Evolutionary conservation across 2,797 vertebrate species (phyloP).

Genomic region (Takifugu rubripes): DNA sequence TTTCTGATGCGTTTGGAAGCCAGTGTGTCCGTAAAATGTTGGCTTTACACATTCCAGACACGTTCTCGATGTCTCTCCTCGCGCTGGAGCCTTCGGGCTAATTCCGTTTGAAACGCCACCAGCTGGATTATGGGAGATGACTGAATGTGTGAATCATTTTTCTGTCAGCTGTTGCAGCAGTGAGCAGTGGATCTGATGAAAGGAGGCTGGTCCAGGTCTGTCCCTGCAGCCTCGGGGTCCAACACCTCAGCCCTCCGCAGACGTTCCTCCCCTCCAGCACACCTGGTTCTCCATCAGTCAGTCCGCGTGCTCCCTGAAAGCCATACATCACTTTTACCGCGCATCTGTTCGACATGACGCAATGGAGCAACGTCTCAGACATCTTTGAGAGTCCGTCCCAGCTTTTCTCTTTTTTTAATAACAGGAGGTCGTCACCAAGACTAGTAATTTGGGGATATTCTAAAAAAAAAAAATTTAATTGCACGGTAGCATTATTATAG

Average conservation of each 20-base stretch:
- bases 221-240: conserved; percentile 14
- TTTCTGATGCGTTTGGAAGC: no score
- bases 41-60: no score
- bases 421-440: no score
- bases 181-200: conserved; percentile 30
- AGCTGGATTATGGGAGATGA: no score
- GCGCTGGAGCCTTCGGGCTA: no score
- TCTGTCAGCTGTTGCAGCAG: conserved; percentile 50
- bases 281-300: conserved; percentile 47
- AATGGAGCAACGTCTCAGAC: neutral
- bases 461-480: no score
- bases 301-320: neutral
- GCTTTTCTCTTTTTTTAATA: neutral
- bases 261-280: conserved; percentile 32
- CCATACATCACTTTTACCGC: conserved; percentile 8
- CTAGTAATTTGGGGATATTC: no score
- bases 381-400: neutral
- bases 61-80: no score
- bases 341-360: neutral
- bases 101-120: no score
- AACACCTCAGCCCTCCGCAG: conserved; percentile 26
- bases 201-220: conserved; percentile 28
- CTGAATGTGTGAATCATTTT: conserved; percentile 1
- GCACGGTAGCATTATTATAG: no score
- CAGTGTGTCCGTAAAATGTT: no score